These are phyloP conservation scores for Parnassius mnemosyne DNA, from an alignment of 2,888 invertebrate species.

Conservation along the genomic window DNA sequence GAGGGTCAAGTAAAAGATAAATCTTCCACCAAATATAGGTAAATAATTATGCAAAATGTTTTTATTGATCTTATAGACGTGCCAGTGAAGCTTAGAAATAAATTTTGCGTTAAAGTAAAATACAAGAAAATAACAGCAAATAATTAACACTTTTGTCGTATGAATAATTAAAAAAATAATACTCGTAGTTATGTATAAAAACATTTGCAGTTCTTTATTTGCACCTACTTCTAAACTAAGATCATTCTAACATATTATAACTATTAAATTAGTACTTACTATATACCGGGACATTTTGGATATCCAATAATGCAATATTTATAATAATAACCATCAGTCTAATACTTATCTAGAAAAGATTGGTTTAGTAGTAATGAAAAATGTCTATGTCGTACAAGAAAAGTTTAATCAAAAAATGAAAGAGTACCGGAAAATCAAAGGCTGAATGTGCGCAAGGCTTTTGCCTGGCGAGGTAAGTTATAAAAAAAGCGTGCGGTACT, in stretches of 20 bases:
- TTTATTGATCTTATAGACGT: background rate
- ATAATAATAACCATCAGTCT: background rate
- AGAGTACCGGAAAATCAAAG: too few species aligned
- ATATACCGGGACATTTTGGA: background rate
- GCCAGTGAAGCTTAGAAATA: constrained; percentile 9
- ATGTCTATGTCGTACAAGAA: too few species aligned
- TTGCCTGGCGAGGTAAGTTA: background rate
- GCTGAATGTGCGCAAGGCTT: background rate
- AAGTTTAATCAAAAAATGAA: too few species aligned
- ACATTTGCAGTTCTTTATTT: background rate
- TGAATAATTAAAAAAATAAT: too few species aligned
- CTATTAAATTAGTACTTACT: background rate
- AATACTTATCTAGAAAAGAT: too few species aligned
- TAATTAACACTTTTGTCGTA: background rate
- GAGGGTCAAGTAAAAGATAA: background rate
- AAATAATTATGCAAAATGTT: background rate
- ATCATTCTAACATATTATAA: background rate
- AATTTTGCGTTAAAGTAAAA: background rate
- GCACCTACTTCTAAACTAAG: background rate
- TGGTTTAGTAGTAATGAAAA: too few species aligned
- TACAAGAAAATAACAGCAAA: constrained; percentile 3
- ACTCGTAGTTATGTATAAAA: background rate
- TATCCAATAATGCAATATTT: background rate
- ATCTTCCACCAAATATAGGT: constrained; percentile 12
- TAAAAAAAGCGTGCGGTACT: constrained; percentile 63